Conservation (phyloP, 2,113 vertebrate species). For the Megaceryle torquata region DNA sequence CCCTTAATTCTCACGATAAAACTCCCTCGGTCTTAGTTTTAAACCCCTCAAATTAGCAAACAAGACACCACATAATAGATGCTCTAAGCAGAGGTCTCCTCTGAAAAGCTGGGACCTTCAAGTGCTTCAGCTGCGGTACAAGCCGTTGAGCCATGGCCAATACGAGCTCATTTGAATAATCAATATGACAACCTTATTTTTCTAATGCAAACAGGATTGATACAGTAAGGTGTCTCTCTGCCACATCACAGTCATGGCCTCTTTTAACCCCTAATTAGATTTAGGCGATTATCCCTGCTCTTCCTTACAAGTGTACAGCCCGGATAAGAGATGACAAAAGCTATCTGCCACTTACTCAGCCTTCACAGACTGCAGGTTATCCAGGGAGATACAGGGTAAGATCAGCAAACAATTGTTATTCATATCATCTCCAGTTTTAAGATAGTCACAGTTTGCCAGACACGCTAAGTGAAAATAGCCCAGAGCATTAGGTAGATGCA, state of each 20-base stretch:
- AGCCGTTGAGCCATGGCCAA: constrained; percentile 74
- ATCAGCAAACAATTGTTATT: constrained; percentile 87
- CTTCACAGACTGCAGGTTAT: constrained; percentile 84
- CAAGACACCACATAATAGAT: constrained; percentile 66
- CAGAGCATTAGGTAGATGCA: constrained; percentile 82
- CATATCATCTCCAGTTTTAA: constrained; percentile 81
- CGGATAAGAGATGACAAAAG: constrained; percentile 96
- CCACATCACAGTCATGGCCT: constrained; percentile 96
- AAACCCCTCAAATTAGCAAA: constrained; percentile 68
- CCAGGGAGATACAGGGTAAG: constrained; percentile 78
- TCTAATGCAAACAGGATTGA: constrained; percentile 98
- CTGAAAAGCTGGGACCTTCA: constrained; percentile 72
- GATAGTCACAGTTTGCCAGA: constrained; percentile 78
- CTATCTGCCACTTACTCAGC: constrained; percentile 87
- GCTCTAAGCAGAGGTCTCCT: constrained; percentile 61
- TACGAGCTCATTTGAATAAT: constrained; percentile 92
- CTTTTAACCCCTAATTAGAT: constrained; percentile 99
- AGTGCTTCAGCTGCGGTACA: constrained; percentile 75
- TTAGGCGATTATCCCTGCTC: constrained; percentile 97
- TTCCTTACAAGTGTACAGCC: constrained; percentile 98
- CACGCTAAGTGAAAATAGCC: constrained; percentile 77
- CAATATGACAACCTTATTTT: constrained; percentile 99
- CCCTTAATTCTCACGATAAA: constrained; percentile 60
- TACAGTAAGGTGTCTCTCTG: constrained; percentile 90
- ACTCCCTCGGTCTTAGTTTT: constrained; percentile 26